Evolutionary conservation across 2,888 invertebrate species (phyloP).

Genomic region (Arge pagana): DNA sequence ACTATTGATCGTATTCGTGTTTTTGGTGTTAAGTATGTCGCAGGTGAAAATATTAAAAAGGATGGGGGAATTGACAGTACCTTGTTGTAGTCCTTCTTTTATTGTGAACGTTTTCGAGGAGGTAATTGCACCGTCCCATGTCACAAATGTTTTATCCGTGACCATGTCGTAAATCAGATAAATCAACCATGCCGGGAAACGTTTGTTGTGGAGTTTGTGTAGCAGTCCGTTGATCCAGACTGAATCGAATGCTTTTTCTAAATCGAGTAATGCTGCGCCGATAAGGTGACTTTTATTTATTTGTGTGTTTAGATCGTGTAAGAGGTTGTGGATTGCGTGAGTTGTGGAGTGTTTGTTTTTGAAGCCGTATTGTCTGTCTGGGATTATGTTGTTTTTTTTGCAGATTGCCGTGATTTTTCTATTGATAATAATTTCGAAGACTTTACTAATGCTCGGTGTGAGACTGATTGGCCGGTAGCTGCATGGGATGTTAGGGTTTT

Average conservation of each 20-base stretch:
- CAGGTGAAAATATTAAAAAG: neutral
- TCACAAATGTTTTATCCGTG: neutral
- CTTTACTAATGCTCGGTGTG: too few relatives aligned
- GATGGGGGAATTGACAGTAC: conserved; percentile 17
- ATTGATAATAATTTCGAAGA: too few relatives aligned
- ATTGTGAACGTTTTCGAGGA: conserved; percentile 4
- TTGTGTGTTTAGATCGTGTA: conserved; percentile 4
- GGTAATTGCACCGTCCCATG: neutral
- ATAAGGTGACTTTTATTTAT: neutral
- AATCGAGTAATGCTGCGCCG: conserved; percentile 6
- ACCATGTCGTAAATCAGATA: conserved; percentile 16
- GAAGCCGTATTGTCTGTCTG: conserved; percentile 25
- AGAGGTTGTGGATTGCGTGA: conserved; percentile 23
- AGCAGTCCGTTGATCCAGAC: conserved; percentile 13
- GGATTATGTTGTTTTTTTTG: conserved; percentile 1
- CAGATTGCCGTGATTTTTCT: neutral
- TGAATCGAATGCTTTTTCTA: conserved; percentile 18
- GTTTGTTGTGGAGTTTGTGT: conserved; percentile 3
- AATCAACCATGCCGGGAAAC: conserved; percentile 5
- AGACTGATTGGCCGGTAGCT: conserved; percentile 28
- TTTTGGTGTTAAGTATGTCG: neutral
- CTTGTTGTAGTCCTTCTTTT: conserved; percentile 23
- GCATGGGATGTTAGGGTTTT: conserved; percentile 9
- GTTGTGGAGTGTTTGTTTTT: conserved; percentile 13
- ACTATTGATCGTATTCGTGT: neutral